Conservation (phyloP, 2,113 vertebrate genomes). For the Dasyprocta punctata region DNA sequence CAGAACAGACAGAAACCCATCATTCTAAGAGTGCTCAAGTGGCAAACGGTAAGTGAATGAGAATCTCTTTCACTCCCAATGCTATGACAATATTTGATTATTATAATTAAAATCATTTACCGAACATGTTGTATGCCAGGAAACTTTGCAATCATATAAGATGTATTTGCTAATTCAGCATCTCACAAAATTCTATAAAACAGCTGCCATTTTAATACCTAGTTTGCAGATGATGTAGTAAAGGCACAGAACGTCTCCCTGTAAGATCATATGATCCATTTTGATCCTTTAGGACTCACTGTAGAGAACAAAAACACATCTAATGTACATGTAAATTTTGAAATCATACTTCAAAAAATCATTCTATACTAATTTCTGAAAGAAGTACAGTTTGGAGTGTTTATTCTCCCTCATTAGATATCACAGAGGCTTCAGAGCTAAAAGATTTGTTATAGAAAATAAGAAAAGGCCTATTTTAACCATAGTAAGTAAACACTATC, state of each 20-base stretch:
- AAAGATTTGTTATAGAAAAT: not conserved
- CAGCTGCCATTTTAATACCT: not conserved
- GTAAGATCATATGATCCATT: not conserved
- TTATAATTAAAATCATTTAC: not conserved
- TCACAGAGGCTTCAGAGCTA: not conserved
- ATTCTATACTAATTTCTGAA: not conserved
- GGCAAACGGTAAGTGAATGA: not conserved
- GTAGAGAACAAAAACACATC: not conserved
- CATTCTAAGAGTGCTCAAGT: not conserved
- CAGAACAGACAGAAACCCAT: not conserved
- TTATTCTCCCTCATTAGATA: not conserved
- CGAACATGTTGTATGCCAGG: not conserved
- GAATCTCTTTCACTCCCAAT: not conserved
- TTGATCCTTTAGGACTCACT: not conserved
- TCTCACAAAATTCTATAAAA: constrained; percentile 36
- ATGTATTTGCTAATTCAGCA: not conserved
- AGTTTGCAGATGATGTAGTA: not conserved
- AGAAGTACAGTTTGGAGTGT: not conserved
- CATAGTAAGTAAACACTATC: not conserved
- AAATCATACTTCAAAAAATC: not conserved
- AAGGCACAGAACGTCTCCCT: not conserved
- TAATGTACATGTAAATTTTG: not conserved
- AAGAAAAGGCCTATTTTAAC: not conserved
- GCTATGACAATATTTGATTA: constrained; percentile 10
- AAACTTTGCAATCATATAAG: not conserved